Percentiles rank a stretch among this genome's conserved stretches.
Conservation (phyloP, 2,113 vertebrate species). For the Zosterops japonicus region DNA sequence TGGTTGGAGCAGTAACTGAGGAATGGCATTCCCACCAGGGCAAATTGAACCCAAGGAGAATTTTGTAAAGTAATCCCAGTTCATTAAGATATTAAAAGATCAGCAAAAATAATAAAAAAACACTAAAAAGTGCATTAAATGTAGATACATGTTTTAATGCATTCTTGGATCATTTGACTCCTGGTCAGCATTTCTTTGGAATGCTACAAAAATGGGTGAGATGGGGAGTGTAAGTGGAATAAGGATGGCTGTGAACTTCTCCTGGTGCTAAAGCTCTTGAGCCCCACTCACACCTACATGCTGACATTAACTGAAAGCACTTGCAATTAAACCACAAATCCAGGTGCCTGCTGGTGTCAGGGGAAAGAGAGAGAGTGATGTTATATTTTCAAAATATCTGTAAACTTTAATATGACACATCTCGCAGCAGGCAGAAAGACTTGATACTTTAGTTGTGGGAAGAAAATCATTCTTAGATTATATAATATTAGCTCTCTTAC, state of each 20-base stretch:
- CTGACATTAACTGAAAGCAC: neutral
- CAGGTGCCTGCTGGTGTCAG: neutral
- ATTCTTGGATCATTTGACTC: neutral
- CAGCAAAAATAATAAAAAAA: slow-evolving; percentile 12
- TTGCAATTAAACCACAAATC: slow-evolving; percentile 20
- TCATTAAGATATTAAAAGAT: slow-evolving; percentile 1
- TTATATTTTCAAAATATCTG: slow-evolving; percentile 45
- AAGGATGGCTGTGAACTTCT: neutral
- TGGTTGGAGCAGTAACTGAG: neutral
- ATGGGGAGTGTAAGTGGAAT: neutral
- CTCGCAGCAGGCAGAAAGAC: neutral
- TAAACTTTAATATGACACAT: slow-evolving; percentile 35
- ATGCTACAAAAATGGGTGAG: neutral
- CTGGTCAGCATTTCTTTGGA: neutral
- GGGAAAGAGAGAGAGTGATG: neutral
- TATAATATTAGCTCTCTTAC: slow-evolving; percentile 21
- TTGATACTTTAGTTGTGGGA: neutral
- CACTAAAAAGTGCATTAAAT: neutral
- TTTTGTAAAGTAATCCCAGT: neutral
- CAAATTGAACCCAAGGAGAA: neutral
- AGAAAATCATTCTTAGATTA: slow-evolving; percentile 34
- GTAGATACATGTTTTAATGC: neutral
- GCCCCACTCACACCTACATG: neutral
- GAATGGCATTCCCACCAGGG: neutral
- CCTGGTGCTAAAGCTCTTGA: neutral